These are phyloP conservation scores for Cyrtodaria siliqua DNA, from an alignment of 2,888 invertebrate species.

Conservation along the genomic window DNA sequence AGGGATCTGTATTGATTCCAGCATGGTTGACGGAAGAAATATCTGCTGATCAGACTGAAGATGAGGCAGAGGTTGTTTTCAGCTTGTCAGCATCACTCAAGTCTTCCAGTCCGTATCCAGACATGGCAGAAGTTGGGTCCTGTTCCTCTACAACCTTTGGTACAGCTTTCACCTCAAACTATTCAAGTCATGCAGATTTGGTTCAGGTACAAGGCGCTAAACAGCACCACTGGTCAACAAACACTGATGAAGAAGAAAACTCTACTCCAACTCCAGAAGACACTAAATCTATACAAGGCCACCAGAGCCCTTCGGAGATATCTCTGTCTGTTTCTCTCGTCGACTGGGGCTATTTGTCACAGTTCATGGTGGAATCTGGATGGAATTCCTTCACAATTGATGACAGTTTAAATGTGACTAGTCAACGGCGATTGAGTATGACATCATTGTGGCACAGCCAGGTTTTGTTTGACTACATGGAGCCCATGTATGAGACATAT, in stretches of 20 bases:
- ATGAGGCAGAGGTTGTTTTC: background rate
- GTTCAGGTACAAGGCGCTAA: background rate
- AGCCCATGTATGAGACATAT: constrained; percentile 2
- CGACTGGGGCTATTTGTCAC: constrained; percentile 49
- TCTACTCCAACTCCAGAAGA: constrained; percentile 51
- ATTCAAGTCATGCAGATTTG: too few species aligned
- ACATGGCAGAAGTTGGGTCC: background rate
- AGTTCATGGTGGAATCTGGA: constrained; percentile 18
- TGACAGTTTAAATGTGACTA: constrained; percentile 4
- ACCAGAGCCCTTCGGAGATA: background rate
- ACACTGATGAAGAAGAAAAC: constrained; percentile 23
- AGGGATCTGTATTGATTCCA: constrained; percentile 58
- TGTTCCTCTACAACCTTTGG: background rate
- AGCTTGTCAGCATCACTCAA: constrained; percentile 32
- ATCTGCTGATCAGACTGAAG: constrained; percentile 21
- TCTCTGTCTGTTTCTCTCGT: constrained; percentile 43
- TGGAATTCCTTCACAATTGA: constrained; percentile 30
- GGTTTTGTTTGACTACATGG: constrained; percentile 48
- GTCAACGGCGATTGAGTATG: constrained; percentile 21
- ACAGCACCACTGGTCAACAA: background rate
- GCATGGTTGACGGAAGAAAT: constrained; percentile 58
- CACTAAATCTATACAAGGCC: constrained; percentile 11
- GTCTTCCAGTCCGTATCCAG: constrained; percentile 54
- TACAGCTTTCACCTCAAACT: background rate
- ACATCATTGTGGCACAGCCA: constrained; percentile 57